phyloP scores from a whole-genome alignment of 2,797 vertebrate genomes.

The Neomorphus geoffroyi region DNA sequence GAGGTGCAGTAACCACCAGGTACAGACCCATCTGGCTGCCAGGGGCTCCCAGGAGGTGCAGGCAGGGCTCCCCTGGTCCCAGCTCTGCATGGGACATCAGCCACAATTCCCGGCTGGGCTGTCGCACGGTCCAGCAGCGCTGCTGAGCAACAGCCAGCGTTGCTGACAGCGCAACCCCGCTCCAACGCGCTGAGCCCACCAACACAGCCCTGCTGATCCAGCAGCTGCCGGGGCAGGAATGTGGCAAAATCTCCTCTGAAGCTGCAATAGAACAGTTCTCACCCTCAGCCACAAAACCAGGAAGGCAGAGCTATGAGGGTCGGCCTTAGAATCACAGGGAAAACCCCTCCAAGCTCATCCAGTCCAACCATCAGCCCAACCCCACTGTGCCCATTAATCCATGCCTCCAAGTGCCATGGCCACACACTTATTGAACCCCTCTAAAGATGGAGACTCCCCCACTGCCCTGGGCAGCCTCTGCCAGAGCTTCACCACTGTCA shows the following conservation, averaged over 20 bases:
- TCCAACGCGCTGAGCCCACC: background rate
- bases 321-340: no score
- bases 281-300: background rate
- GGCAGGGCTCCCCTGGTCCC: background rate
- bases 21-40: background rate
- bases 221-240: background rate
- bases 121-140: background rate
- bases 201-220: background rate
- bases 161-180: background rate
- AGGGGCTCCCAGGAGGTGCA: no score
- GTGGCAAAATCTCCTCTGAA: background rate
- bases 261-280: rapidly evolving
- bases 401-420: no score
- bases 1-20: background rate
- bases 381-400: no score
- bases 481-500: no score
- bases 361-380: no score
- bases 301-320: background rate
- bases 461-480: no score
- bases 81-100: rapidly evolving
- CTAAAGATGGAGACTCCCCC: no score
- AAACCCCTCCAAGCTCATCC: no score
- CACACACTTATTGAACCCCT: no score
- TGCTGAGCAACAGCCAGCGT: background rate
- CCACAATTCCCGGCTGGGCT: background rate